phyloP scores from a whole-genome alignment of 2,113 vertebrate species.

The Ctenodactylus gundi region DNA sequence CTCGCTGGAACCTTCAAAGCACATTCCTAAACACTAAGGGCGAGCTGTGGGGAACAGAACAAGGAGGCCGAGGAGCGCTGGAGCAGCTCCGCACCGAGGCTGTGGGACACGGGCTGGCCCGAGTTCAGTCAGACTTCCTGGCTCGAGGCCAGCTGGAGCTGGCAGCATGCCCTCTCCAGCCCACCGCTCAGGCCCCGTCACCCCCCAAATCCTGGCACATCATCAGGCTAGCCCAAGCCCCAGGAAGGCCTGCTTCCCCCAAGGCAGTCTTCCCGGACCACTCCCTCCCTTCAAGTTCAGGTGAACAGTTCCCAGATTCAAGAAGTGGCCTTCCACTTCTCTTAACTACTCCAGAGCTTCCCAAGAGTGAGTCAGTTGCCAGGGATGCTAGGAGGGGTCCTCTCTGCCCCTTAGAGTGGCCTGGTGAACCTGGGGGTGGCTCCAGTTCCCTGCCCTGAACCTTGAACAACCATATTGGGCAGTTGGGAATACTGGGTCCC shows the following conservation, averaged over 20 bases:
- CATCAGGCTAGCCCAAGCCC: background rate
- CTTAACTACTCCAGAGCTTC: background rate
- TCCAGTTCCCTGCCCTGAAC: background rate
- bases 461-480: background rate
- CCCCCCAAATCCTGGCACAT: conserved; percentile 52
- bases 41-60: conserved; percentile 71
- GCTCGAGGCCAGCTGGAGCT: conserved; percentile 59
- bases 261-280: background rate
- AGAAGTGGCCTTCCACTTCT: background rate
- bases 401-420: background rate
- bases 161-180: conserved; percentile 62
- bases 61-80: conserved; percentile 57
- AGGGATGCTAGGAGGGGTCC: background rate
- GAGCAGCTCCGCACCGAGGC: conserved; percentile 73
- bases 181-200: conserved; percentile 57
- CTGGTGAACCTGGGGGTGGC: background rate
- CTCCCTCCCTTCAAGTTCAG: background rate
- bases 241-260: background rate
- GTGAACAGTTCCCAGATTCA: background rate
- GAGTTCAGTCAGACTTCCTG: conserved; percentile 77
- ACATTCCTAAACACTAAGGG: conserved; percentile 74
- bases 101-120: conserved; percentile 79
- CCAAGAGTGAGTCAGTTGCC: background rate
- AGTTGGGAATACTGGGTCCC: background rate
- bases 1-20: conserved; percentile 74